Evolutionary conservation across 53 echinoderm and acorn worm species (phyloP), one percentile per base, ranked within the genome.

Genomic region (Arbacia lixula): DNA sequence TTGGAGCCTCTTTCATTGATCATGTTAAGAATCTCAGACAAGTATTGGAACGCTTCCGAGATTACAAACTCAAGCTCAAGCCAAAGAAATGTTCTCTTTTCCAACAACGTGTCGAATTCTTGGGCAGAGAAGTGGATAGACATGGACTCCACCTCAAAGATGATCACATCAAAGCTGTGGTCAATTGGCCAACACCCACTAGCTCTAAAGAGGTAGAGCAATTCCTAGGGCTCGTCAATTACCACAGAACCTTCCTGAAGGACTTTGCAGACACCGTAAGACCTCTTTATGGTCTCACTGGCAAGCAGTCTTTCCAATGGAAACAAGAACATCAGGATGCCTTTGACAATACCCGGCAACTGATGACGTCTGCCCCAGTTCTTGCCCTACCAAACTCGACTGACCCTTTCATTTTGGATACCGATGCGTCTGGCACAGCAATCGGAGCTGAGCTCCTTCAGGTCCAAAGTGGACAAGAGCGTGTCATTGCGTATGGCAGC

Each of bases 401-500:
- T n/a, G n/a, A n/a, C n/a, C n/a, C n/a, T n/a, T n/a, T n/a, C n/a
- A n/a, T n/a, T n/a, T n/a, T n/a, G n/a, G n/a, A n/a, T n/a, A n/a
- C 51, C 82, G 90, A 89, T 53, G 90, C 82, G 10, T 90, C 90
- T 8, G 52, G 66, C 24, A 37, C 32, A 30, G 86, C 86, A 6
- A 80, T 86, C n/a, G 86, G 86, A 2, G 90, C 81, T 6, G 86
- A 90, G 50, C 73, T 90, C 0, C 25, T 90, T 16, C 90, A 90
- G 30, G 62, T 90, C 16, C 90, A 86, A 38, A 28, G 74, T 41
- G 86, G 79, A 2, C 11, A 60, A 51, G 90, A 90, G 63, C 43
- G 53, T 11, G 90, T 86, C 2, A 58, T 90, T 17, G 77, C 90
- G n/a, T 90, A 86, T 86, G 90, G 62, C 17, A 90, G 86, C 51